These are phyloP conservation scores for Ceyx melanurus DNA, from an alignment of 2,113 vertebrate genomes.

Conservation along the genomic window DNA sequence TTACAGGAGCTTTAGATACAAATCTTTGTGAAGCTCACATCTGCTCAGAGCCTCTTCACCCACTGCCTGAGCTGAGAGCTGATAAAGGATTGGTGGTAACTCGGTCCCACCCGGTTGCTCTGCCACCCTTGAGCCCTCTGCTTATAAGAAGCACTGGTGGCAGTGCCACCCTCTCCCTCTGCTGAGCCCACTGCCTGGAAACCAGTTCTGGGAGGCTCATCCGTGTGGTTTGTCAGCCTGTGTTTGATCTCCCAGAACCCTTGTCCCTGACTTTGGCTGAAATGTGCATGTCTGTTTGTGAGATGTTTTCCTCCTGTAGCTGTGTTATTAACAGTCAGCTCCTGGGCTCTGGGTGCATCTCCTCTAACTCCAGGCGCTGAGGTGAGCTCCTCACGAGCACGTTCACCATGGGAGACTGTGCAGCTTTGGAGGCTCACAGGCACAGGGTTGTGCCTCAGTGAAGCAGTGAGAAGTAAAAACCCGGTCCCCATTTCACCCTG, in stretches of 20 bases:
- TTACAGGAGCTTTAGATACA: background rate
- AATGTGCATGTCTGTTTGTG: background rate
- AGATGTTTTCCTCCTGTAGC: background rate
- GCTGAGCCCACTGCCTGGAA: background rate
- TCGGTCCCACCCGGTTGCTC: background rate
- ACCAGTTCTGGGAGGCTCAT: accelerated
- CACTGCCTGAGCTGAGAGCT: background rate
- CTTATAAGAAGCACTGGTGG: background rate
- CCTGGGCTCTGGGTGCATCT: background rate
- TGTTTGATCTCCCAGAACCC: background rate
- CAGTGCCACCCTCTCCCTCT: background rate
- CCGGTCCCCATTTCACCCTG: background rate
- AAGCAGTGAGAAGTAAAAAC: background rate
- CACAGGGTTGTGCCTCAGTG: background rate
- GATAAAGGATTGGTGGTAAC: background rate
- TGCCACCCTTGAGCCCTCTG: background rate
- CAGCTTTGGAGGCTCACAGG: background rate
- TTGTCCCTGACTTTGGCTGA: background rate
- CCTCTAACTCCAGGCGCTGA: background rate
- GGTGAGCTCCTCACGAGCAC: background rate
- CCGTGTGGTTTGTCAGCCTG: background rate
- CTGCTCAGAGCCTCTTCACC: background rate
- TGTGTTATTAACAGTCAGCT: background rate
- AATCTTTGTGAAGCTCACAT: background rate
- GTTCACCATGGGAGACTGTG: background rate